A percentile compares a stretch with the other conserved stretches of the same genome.
phyloP scores from a whole-genome alignment of 2,888 invertebrate genomes.

The Drosophila mimetica region DNA sequence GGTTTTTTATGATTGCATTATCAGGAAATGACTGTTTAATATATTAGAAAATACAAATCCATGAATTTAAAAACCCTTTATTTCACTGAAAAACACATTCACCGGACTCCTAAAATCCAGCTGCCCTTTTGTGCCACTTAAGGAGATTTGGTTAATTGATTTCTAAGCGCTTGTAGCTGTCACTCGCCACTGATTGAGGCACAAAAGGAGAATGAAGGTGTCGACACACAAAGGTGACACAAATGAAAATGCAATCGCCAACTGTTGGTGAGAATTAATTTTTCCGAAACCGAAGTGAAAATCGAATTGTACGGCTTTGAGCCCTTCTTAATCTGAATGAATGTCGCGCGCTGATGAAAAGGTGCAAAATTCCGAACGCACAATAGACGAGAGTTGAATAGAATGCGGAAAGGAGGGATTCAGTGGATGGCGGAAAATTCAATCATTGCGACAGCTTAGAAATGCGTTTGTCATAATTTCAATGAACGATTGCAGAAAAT shows the following conservation, averaged over 20 bases:
- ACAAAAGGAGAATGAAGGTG: conserved; percentile 64
- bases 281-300: conserved; percentile 36
- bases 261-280: conserved; percentile 53
- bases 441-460: conserved; percentile 74
- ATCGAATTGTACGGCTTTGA: conserved; percentile 23
- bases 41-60: neutral
- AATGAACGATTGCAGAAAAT: conserved; percentile 72
- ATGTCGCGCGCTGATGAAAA: conserved; percentile 50
- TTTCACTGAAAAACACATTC: conserved; percentile 7
- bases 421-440: conserved; percentile 54
- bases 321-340: conserved; percentile 48
- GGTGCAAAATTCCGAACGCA: conserved; percentile 57
- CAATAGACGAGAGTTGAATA: conserved; percentile 44
- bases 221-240: conserved; percentile 59
- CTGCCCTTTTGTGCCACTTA: conserved; percentile 38
- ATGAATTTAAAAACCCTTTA: neutral
- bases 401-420: conserved; percentile 3
- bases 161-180: conserved; percentile 60
- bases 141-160: conserved; percentile 64
- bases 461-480: conserved; percentile 78
- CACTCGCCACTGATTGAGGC: conserved; percentile 41
- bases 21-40: neutral
- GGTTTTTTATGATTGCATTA: no score
- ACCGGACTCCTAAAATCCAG: conserved; percentile 38
- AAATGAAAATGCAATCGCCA: conserved; percentile 50